Evolutionary conservation across 1,140 invertebrate species (phyloP).

Genomic region (Nomia melanderi): DNA sequence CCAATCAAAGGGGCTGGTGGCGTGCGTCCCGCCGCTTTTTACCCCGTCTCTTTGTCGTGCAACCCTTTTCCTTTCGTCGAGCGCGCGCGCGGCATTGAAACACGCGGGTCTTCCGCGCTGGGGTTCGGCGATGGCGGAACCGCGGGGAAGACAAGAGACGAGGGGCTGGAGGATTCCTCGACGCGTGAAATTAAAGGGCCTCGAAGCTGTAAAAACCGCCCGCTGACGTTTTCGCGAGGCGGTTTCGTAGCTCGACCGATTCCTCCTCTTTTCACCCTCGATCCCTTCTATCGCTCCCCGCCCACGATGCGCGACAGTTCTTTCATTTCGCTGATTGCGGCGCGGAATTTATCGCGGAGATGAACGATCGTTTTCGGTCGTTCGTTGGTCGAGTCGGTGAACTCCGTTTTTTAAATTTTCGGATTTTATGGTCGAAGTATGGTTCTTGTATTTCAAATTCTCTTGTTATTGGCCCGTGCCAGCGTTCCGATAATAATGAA

Average conservation of each 20-base stretch:
- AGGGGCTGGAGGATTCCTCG: constrained; percentile 26
- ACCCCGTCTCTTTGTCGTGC: constrained; percentile 20
- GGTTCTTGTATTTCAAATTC: no score
- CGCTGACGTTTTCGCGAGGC: constrained; percentile 4
- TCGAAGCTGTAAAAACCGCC: constrained; percentile 30
- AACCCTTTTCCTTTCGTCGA: constrained; percentile 46
- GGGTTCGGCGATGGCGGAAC: not conserved
- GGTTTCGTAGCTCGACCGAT: not conserved
- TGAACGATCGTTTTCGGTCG: no score
- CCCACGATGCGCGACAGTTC: not conserved
- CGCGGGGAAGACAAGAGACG: not conserved
- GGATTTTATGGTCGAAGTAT: no score
- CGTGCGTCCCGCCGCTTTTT: not conserved
- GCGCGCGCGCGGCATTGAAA: not conserved
- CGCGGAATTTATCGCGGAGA: not conserved
- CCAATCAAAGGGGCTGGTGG: no score
- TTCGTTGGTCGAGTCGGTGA: no score
- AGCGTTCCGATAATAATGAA: no score
- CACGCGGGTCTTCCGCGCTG: not conserved
- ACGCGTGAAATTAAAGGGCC: constrained; percentile 51
- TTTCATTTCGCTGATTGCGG: not conserved
- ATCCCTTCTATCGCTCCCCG: not conserved
- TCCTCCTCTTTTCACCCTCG: not conserved
- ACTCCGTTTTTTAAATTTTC: no score
- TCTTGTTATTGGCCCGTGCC: no score